phyloP scores from a whole-genome alignment of 1,140 invertebrate genomes.

The Zelostemma sp. region DNA sequence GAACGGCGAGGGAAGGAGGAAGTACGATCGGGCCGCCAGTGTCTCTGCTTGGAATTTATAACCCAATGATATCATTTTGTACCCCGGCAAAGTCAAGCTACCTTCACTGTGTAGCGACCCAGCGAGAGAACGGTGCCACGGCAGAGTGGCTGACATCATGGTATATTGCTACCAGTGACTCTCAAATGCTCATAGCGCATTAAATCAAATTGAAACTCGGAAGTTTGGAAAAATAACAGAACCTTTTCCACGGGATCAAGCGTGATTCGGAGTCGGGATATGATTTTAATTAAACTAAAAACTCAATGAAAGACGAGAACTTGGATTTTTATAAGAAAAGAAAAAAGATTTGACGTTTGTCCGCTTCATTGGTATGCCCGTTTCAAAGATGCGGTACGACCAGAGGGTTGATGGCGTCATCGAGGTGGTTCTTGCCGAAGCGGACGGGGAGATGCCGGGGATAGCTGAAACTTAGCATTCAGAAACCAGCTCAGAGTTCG shows the following conservation, averaged over 20 bases:
- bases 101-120: conserved; percentile 36
- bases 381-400: conserved; percentile 35
- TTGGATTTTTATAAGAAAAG: conserved; percentile 2
- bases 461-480: conserved; percentile 64
- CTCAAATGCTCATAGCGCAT: conserved; percentile 1
- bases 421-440: conserved; percentile 16
- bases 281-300: too few species aligned
- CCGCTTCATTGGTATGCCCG: conserved; percentile 58
- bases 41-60: conserved; percentile 68
- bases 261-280: too few species aligned
- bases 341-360: conserved; percentile 18
- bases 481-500: conserved; percentile 53
- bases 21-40: conserved; percentile 58
- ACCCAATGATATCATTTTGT: conserved; percentile 70
- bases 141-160: conserved; percentile 65
- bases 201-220: conserved; percentile 1
- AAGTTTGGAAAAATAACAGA: background rate
- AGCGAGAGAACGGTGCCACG: conserved; percentile 38
- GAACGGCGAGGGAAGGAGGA: conserved; percentile 47
- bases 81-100: conserved; percentile 61
- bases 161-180: conserved; percentile 61
- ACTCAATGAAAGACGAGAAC: too few species aligned
- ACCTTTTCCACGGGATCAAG: too few species aligned
- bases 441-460: conserved; percentile 32
- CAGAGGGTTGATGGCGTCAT: conserved; percentile 14